phyloP scores from a whole-genome alignment of 2,113 vertebrate genomes.

The Thymallus thymallus region DNA sequence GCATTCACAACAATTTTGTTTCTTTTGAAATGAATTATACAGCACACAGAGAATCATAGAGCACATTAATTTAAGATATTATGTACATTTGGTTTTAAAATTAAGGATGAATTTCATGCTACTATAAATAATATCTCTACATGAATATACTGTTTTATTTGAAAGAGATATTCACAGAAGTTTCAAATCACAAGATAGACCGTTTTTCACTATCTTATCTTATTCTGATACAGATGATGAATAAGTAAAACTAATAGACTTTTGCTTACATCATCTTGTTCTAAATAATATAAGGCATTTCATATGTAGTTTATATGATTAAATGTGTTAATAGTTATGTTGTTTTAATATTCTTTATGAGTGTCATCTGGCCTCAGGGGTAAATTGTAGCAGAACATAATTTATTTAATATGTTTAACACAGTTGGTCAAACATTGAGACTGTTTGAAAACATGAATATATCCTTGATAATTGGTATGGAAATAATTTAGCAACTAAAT shows the following conservation, averaged over 20 bases:
- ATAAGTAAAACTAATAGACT: no score
- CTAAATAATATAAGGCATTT: no score
- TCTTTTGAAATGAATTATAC: not conserved
- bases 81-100: not conserved
- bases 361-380: not conserved
- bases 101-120: not conserved
- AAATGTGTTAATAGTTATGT: not conserved
- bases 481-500: not conserved
- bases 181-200: no score
- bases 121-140: not conserved
- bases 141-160: not conserved
- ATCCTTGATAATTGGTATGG: not conserved
- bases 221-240: not conserved
- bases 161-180: not conserved
- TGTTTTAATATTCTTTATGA: not conserved
- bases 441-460: slow-evolving; percentile 28
- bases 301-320: not conserved
- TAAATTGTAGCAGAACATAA: not conserved
- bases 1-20: not conserved
- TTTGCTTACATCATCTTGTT: no score
- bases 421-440: slow-evolving; percentile 28
- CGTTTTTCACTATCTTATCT: not conserved
- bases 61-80: not conserved
- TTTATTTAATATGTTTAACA: slow-evolving; percentile 13
- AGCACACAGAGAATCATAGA: not conserved